phyloP scores from a whole-genome alignment of 2,797 vertebrate genomes.

The Simalia tracyae region DNA sequence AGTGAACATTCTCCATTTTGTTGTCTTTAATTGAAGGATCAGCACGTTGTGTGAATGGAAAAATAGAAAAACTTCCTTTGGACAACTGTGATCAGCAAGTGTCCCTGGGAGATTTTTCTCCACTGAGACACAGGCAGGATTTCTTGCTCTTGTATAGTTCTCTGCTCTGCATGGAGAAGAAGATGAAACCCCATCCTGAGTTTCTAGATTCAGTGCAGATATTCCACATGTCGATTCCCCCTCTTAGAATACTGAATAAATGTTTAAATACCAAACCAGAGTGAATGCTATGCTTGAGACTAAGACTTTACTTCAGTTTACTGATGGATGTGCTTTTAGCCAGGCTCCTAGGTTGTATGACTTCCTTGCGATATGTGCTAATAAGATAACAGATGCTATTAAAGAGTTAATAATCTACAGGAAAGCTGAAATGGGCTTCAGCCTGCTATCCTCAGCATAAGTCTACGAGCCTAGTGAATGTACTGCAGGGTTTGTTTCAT shows the following conservation, averaged over 20 bases:
- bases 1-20: neutral
- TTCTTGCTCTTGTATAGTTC: neutral
- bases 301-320: neutral
- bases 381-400: constrained; percentile 1
- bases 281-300: neutral
- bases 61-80: neutral
- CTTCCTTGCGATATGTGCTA: neutral
- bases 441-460: constrained; percentile 39
- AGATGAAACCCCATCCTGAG: neutral
- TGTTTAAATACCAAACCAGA: neutral
- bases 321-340: neutral
- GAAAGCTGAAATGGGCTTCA: constrained; percentile 2
- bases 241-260: neutral
- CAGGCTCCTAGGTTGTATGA: neutral
- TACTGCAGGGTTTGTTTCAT: constrained; percentile 24
- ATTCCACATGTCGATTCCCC: neutral
- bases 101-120: neutral
- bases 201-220: neutral
- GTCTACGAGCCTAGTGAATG: constrained; percentile 24
- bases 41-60: neutral
- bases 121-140: too few relatives aligned
- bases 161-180: neutral
- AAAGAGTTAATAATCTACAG: neutral
- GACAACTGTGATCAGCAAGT: neutral
- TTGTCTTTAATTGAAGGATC: neutral